Evolutionary conservation across 2,113 vertebrate genomes (phyloP).

Genomic region (Sus scrofa): DNA sequence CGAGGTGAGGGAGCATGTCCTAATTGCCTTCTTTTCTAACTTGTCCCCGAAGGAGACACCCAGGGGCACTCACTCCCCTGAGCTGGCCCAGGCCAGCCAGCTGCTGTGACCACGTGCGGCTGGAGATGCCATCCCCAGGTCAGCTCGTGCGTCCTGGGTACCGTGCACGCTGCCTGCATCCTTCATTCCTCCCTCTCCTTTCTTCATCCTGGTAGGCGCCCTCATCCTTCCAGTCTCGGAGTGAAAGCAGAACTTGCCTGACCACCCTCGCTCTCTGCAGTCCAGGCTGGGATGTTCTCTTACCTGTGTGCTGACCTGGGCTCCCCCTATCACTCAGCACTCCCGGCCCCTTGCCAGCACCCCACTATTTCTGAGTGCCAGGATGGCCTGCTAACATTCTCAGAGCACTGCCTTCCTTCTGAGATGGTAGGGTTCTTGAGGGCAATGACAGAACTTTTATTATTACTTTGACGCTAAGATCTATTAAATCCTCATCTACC

Average conservation of each 20-base stretch:
- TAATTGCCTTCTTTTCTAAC: not conserved
- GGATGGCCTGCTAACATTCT: fast-evolving
- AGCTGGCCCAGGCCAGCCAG: not conserved
- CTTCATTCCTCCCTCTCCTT: not conserved
- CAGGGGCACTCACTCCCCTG: not conserved
- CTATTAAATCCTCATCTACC: not conserved
- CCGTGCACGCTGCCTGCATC: not conserved
- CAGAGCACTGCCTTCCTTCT: not conserved
- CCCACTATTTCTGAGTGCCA: not conserved
- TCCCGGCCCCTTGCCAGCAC: too few relatives aligned
- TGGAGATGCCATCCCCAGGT: not conserved
- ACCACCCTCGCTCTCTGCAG: not conserved
- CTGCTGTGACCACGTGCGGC: not conserved
- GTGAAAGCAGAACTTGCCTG: not conserved
- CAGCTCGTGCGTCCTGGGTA: not conserved
- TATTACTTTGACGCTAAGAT: not conserved
- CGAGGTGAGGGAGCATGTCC: not conserved
- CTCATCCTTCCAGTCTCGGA: not conserved
- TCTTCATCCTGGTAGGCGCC: not conserved
- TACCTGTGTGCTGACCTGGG: not conserved
- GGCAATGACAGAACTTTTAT: not conserved
- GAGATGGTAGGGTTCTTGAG: not conserved
- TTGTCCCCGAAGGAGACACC: not conserved
- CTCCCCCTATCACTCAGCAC: fast-evolving
- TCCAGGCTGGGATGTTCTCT: not conserved